These are phyloP conservation scores for Leuciscus waleckii DNA, from an alignment of 2,797 vertebrate genomes.

Conservation along the genomic window DNA sequence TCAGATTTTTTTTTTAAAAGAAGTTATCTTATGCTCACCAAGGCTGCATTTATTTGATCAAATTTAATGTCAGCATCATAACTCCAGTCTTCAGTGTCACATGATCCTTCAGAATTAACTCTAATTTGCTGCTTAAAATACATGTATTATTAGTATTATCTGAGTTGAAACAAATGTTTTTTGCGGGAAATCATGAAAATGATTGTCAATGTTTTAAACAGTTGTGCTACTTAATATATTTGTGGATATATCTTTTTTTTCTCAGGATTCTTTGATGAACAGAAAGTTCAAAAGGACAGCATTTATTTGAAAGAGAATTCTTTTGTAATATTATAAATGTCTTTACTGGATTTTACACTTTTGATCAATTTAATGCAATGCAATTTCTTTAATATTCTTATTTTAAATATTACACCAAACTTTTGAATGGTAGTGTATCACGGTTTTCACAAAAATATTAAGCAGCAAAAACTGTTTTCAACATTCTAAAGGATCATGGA, in stretches of 20 bases:
- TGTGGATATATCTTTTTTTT: background rate
- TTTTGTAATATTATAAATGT: background rate
- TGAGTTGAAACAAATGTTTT: no score
- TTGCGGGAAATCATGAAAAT: no score
- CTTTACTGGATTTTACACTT: background rate
- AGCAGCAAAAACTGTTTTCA: background rate
- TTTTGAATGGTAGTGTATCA: background rate
- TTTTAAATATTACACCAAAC: no score
- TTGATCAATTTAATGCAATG: background rate
- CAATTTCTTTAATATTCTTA: background rate
- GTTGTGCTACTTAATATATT: no score
- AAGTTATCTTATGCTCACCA: background rate
- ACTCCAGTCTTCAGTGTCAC: no score
- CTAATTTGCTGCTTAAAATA: no score
- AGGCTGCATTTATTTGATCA: background rate
- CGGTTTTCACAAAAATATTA: background rate
- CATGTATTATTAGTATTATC: background rate
- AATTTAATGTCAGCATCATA: background rate
- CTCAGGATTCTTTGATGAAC: background rate
- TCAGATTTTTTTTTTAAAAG: background rate
- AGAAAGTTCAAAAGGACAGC: no score
- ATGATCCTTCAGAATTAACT: no score
- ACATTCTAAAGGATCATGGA: background rate
- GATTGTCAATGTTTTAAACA: no score
- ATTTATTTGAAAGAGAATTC: no score